Base-by-base conservation (phyloP, 1,140 invertebrate genomes). In the Rhagoletis pomonella region DNA sequence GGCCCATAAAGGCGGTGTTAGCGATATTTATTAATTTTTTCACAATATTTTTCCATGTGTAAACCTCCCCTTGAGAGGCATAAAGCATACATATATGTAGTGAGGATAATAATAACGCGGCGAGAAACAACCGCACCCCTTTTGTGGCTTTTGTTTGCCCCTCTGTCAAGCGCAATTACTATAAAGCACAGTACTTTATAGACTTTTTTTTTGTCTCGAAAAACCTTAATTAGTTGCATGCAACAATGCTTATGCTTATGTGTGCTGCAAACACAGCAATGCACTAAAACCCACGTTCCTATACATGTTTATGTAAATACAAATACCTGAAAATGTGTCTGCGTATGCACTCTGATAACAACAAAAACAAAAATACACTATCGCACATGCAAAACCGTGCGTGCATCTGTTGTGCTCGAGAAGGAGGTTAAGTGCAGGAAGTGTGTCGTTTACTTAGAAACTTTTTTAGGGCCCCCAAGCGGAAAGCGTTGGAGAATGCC, bases 351-450 rank as follows among this genome's bases (percentile, higher is more conserved):
- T 55, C 50, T 7, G 10, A 10, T 10, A 55, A 55, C 50, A 55
- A 55, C 60, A 62, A 17, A 9, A 17, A 62, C 1, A 62, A 62
- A 1, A 19, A 6, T 81, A 81, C 55, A 81, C 5, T 55, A 55
- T 39, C 29, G 5, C 17, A 67, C 17, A 67, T 67, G n/a, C 29
- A 67, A 6, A 39, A 29, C 4, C 29, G 4, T 81, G 47, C 12
- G 44, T 5, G 44, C 12, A 10, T 50, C n/a, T 81, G 47, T 55
- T 10, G 50, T 17, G 73, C 73, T 10, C n/a, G 17, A 81, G 47
- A 81, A 81, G 73, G 73, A 81, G 73, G 73, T 55, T 58, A 81
- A 81, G 44, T 81, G 73, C 47, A 55, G 50, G 73, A 81, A 55
- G 50, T 58, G 7, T 81, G 73, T 81, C 6, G 44, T 58, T 81